Conservation (phyloP, 2,888 invertebrate species). For the Drosophila melanosoma region DNA sequence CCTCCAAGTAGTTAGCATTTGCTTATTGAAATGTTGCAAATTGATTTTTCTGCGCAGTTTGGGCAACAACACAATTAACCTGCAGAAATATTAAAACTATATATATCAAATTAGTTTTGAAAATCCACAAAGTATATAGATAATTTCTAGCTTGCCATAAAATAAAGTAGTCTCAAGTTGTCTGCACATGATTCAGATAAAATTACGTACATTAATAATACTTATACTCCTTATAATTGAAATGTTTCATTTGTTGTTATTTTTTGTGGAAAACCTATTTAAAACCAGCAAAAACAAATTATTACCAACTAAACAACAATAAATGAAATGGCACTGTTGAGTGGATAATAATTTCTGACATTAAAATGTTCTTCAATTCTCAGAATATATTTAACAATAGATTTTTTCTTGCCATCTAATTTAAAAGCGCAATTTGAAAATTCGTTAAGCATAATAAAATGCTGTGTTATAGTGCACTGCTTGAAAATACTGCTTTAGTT, state of each 20-base stretch:
- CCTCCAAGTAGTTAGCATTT: conserved; percentile 58
- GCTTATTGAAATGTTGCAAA: conserved; percentile 73
- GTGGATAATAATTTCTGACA: not conserved
- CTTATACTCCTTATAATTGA: not conserved
- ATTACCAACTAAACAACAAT: not conserved
- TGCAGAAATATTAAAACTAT: conserved; percentile 1
- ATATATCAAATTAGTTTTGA: not conserved
- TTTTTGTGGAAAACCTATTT: not conserved
- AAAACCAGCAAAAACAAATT: not conserved
- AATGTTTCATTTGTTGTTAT: no score
- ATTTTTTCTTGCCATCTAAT: not conserved
- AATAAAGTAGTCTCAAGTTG: not conserved
- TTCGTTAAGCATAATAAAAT: not conserved
- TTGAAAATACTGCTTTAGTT: conserved; percentile 12
- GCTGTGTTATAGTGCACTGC: conserved; percentile 9
- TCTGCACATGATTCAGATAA: not conserved
- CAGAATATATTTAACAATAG: not conserved
- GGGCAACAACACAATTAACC: conserved; percentile 26
- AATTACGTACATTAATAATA: no score
- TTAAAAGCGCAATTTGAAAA: conserved; percentile 5
- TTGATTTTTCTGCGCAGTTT: conserved; percentile 49
- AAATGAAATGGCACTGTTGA: not conserved
- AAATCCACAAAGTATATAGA: not conserved
- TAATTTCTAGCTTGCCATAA: not conserved
- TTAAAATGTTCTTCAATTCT: not conserved